Evolutionary conservation across 2,113 vertebrate species (phyloP).

Genomic region (Equus przewalskii): DNA sequence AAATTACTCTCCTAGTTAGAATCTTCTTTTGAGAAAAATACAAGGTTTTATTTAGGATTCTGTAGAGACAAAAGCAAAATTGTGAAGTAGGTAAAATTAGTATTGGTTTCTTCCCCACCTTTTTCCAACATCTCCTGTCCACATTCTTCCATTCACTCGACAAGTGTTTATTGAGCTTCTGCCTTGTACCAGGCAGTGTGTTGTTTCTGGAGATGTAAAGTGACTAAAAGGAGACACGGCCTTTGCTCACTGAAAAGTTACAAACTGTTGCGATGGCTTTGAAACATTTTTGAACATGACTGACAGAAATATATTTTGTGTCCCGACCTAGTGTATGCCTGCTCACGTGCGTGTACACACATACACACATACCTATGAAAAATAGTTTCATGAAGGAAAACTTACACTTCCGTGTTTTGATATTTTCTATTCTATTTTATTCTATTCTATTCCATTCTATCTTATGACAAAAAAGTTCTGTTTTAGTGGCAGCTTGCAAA

Average conservation of each 20-base stretch:
- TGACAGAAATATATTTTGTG: neutral
- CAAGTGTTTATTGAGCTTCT: neutral
- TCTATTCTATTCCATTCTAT: neutral
- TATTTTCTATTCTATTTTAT: neutral
- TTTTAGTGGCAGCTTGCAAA: neutral
- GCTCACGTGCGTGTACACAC: neutral
- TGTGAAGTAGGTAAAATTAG: neutral
- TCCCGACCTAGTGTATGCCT: neutral
- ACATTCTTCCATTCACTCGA: neutral
- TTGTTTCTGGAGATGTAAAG: neutral
- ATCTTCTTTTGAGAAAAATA: neutral
- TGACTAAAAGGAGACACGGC: neutral
- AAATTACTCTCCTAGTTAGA: neutral
- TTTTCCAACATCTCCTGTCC: neutral
- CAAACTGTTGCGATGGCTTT: neutral
- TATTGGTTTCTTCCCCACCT: neutral
- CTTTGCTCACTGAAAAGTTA: neutral
- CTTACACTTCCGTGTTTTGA: neutral
- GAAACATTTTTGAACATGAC: neutral
- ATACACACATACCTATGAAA: neutral
- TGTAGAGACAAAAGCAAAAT: conserved; percentile 27
- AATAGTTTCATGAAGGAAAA: neutral
- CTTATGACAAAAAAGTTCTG: neutral
- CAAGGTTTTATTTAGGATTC: neutral
- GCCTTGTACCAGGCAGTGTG: neutral